A percentile compares a stretch with the other conserved stretches of the same genome.
phyloP scores from a whole-genome alignment of 2,113 vertebrate species.

The Ploceus nigricollis region DNA sequence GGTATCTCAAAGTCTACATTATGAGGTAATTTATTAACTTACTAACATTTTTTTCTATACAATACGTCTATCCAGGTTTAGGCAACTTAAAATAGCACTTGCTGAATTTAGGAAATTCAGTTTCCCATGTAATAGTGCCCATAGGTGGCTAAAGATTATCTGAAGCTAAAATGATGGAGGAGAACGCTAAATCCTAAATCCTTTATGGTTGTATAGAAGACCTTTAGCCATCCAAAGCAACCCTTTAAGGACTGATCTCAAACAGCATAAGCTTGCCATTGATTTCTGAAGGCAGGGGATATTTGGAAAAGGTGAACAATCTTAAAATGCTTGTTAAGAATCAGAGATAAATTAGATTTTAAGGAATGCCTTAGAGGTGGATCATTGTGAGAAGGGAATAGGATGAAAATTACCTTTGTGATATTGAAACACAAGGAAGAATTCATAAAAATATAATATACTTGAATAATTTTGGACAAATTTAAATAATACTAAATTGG shows the following conservation, averaged over 20 bases:
- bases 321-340: background rate
- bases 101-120: background rate
- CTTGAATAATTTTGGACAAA: background rate
- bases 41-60: background rate
- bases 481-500: background rate
- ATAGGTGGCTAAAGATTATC: background rate
- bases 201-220: background rate
- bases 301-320: background rate
- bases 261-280: background rate
- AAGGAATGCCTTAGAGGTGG: background rate
- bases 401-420: background rate
- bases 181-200: background rate
- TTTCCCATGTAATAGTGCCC: background rate
- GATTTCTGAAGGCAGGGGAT: background rate
- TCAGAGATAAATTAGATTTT: background rate
- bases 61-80: background rate
- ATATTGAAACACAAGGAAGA: background rate
- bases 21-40: background rate
- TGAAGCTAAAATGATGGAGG: background rate
- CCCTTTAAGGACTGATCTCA: background rate
- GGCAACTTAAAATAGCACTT: background rate
- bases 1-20: background rate
- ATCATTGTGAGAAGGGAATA: background rate
- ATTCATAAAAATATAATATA: background rate
- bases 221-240: background rate